Base-by-base conservation (phyloP, 2,888 invertebrate genomes). In the Orthosia incerta region DNA sequence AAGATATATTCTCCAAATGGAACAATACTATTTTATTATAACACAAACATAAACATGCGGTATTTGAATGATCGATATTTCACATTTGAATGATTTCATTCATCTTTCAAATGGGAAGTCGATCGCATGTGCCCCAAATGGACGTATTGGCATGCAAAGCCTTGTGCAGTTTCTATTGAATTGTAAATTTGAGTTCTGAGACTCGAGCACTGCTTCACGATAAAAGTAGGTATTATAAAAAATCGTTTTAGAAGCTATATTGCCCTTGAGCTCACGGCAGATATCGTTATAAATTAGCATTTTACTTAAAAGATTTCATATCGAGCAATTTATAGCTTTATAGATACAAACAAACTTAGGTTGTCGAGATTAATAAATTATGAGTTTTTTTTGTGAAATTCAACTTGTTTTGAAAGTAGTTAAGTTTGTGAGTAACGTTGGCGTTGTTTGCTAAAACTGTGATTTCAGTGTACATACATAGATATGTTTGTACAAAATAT, bases 81-180 rank as follows among this genome's bases (percentile, higher is more conserved):
- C 89, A 88, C 89, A 92, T 93, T 92, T 93, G 93, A 94, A 94
- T 93, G 94, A 94, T 94, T 95, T 94, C 93, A 94, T 95, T 94
- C 94, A 93, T 94, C 93, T 93, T 94, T 94, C 91, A 92, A 94
- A 94, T 93, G 90, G 93, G 91, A 93, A 94, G 93, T 94, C 93
- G 94, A 94, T 95, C 94, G 93, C 92, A 92, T 95, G 93, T 93
- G 94, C 93, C 91, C 91, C 93, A 94, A 94, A 94, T 94, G 93
- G 94, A 94, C 94, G 94, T 94, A 95, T 95, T 94, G 95, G 93
- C 94, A 95, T 95, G 95, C 95, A 94, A 95, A 95, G 94, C 94
- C 95, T 94, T 94, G 93, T 94, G 94, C 94, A 93, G 94, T 94
- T 93, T 93, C 94, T 93, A 95, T 95, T 95, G 95, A 95, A 95